Conservation (phyloP, 1,140 invertebrate species). For the Sipha flava region DNA sequence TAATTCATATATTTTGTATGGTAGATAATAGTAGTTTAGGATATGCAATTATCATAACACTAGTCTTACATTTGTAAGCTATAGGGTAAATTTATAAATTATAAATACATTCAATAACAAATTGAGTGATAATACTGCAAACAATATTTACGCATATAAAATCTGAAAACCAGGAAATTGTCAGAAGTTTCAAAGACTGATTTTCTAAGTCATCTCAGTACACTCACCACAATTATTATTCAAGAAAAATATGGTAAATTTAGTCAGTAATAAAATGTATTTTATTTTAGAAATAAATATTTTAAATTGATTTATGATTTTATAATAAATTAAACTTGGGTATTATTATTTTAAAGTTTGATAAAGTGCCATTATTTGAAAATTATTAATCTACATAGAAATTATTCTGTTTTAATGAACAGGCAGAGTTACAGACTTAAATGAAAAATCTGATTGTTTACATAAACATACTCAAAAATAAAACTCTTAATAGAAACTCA, state of each 20-base stretch:
- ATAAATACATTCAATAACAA: neutral
- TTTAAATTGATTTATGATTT: too few relatives aligned
- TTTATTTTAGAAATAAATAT: too few relatives aligned
- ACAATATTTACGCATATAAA: neutral
- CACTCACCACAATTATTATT: neutral
- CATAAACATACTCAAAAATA: neutral
- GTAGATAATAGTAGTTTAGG: neutral
- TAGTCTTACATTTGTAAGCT: neutral
- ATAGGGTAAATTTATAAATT: neutral
- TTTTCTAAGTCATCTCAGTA: neutral
- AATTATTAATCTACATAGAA: too few relatives aligned
- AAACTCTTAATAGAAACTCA: neutral
- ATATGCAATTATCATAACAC: conserved; percentile 7
- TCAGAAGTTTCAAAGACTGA: neutral
- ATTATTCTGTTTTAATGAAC: too few relatives aligned
- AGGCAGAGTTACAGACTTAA: too few relatives aligned
- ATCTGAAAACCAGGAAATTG: neutral
- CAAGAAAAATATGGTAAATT: too few relatives aligned
- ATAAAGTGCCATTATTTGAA: too few relatives aligned
- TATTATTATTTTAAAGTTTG: too few relatives aligned
- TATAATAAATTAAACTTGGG: too few relatives aligned
- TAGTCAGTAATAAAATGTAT: too few relatives aligned
- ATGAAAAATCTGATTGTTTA: neutral
- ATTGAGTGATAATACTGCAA: neutral
- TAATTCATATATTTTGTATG: conserved; percentile 16